A percentile compares a stretch with the other conserved stretches of the same genome.
phyloP scores from a whole-genome alignment of 2,113 vertebrate genomes.

The Hiodon alosoides region DNA sequence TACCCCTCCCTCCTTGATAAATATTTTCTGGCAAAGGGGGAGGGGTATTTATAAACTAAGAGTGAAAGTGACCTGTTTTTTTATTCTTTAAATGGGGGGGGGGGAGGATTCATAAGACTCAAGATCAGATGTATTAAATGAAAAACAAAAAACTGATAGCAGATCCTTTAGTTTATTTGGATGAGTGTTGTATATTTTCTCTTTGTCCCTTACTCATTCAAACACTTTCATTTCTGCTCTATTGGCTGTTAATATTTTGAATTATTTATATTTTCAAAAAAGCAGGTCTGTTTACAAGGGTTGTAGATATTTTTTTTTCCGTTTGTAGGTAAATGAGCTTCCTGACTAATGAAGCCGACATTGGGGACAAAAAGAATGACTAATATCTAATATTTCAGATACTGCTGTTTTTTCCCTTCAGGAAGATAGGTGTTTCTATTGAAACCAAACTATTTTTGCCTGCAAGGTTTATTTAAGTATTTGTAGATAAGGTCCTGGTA shows the following conservation, averaged over 20 bases:
- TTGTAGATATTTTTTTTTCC: constrained; percentile 99
- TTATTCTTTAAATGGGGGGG: constrained; percentile 51
- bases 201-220: constrained; percentile 82
- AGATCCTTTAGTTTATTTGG: constrained; percentile 61
- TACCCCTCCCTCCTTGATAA: constrained; percentile 49
- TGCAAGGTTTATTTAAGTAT: constrained; percentile 99
- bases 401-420: constrained; percentile 97
- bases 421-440: constrained; percentile 98
- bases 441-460: constrained; percentile 99
- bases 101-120: constrained; percentile 55
- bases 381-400: constrained; percentile 88
- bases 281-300: constrained; percentile 99
- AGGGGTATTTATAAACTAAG: constrained; percentile 80
- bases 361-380: constrained; percentile 49
- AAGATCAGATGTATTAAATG: constrained; percentile 58
- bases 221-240: constrained; percentile 87
- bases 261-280: constrained; percentile 99
- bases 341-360: constrained; percentile 88
- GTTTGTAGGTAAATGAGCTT: constrained; percentile 97
- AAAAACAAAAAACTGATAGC: constrained; percentile 65
- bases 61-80: constrained; percentile 83
- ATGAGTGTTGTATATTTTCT: constrained; percentile 74
- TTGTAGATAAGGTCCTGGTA: constrained; percentile 98
- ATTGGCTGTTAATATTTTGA: constrained; percentile 99
- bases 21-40: constrained; percentile 50